phyloP scores from a whole-genome alignment of 1,140 invertebrate species.

The Aphidius ervi region DNA sequence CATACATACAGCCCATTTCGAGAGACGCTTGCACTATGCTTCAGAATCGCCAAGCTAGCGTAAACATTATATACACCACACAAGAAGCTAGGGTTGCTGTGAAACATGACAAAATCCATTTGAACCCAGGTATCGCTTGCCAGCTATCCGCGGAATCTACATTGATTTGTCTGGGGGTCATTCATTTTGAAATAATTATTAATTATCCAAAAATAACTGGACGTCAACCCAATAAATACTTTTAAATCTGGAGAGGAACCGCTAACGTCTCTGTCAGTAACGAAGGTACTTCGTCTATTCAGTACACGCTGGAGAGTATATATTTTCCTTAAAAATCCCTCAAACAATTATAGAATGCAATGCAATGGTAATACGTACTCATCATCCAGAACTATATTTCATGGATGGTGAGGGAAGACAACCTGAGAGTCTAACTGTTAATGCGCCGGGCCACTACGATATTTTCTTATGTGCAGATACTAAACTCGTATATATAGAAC shows the following conservation, averaged over 20 bases:
- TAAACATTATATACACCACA: conserved; percentile 14
- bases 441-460: too few species aligned
- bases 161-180: conserved; percentile 23
- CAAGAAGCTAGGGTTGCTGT: conserved; percentile 5
- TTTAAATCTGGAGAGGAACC: conserved; percentile 20
- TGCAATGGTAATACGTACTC: conserved; percentile 17
- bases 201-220: conserved; percentile 15
- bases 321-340: conserved; percentile 17
- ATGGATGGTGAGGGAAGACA: conserved; percentile 20
- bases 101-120: conserved; percentile 18
- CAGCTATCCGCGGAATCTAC: conserved; percentile 18
- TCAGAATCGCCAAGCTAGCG: conserved; percentile 5
- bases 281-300: conserved; percentile 19
- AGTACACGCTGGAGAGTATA: conserved; percentile 14
- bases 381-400: conserved; percentile 30
- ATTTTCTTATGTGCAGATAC: conserved; percentile 22
- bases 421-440: too few species aligned
- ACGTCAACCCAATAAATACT: conserved; percentile 15
- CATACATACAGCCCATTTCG: too few species aligned
- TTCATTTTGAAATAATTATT: conserved; percentile 23
- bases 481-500: conserved; percentile 29
- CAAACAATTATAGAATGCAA: conserved; percentile 14
- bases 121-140: conserved; percentile 16
- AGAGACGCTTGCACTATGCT: too few species aligned
- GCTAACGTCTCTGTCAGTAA: conserved; percentile 19